Base-by-base conservation (phyloP, 2,113 vertebrate genomes). In the Lampris incognitus region DNA sequence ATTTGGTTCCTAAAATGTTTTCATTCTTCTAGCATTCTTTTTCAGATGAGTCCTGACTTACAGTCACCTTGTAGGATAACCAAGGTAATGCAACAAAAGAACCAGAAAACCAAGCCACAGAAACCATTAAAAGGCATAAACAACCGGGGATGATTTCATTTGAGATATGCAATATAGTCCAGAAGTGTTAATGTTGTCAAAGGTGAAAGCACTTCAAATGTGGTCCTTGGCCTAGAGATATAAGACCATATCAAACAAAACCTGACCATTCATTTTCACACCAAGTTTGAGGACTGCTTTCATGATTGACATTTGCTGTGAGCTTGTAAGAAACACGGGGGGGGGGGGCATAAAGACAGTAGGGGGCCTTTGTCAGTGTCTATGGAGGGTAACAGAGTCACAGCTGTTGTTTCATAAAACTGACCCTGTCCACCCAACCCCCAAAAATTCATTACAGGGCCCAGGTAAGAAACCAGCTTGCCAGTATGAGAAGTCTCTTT, bases 351-450 rank as follows among this genome's bases (percentile, higher is more conserved):
- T 36, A 64, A 3, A 36, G 40, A 73, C 42, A 57, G 49, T 9
- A 54, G 59, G 49, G 13, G 55, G 71, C 75, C 82, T 80, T 71
- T 76, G 74, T 82, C 81, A 84, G 76, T 73, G 81, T 81, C 78
- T 78, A 81, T 71, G 38, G 58, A 71, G 66, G 78, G 75, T 66
- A 24, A 70, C 52, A 36, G 36, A 72, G 50, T 44, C 71, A 64
- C 62, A 79, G 72, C 78, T 76, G 75, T 57, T 70, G 61, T 69
- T 78, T 72, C 48, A 69, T 24, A 24, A 24, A 74, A 67, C 55
- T 72, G 79, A 79, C 72, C 72, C 36, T 42, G 64, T 8, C 24
- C 41, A 6, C 41, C 36, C 41, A 38, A 44, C 62, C 62, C 62
- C 46, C 48, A 66, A 58, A 54, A 3, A 54, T 9, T 54, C 13